Evolutionary conservation across 2,797 vertebrate genomes (phyloP).

Genomic region (Echiichthys vipera): DNA sequence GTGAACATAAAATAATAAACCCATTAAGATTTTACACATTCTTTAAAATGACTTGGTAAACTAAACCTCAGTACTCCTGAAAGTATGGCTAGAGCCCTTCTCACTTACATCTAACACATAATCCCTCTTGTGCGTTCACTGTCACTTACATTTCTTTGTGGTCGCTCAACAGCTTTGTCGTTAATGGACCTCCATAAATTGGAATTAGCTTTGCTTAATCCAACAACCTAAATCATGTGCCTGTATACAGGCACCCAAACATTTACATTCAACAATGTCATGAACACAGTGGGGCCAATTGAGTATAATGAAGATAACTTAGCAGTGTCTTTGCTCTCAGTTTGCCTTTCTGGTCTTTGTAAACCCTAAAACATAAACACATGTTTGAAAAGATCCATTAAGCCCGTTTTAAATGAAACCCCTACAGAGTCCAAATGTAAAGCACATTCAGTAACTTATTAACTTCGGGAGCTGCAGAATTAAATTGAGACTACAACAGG

Average conservation of each 20-base stretch:
- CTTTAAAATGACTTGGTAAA: not conserved
- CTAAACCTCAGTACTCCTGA: not conserved
- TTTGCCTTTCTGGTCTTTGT: slow-evolving; percentile 10
- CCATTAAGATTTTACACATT: not conserved
- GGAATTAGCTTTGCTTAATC: not conserved
- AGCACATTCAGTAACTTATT: slow-evolving; percentile 49
- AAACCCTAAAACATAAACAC: slow-evolving; percentile 36
- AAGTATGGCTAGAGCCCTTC: not conserved
- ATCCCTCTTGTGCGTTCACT: not conserved
- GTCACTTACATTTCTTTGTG: not conserved
- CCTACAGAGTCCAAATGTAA: slow-evolving; percentile 31
- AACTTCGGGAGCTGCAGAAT: slow-evolving; percentile 22
- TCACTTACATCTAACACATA: not conserved
- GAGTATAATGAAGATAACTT: slow-evolving; percentile 2
- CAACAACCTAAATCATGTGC: not conserved
- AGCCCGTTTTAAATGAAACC: slow-evolving; percentile 10
- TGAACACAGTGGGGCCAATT: not conserved
- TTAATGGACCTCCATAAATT: slow-evolving; percentile 9
- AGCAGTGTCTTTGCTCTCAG: slow-evolving; percentile 10
- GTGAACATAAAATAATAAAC: too few species aligned
- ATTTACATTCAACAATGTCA: slow-evolving; percentile 45
- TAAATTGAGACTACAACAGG: slow-evolving; percentile 40
- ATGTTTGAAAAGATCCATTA: slow-evolving; percentile 37
- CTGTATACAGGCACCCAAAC: slow-evolving; percentile 12
- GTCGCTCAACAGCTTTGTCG: not conserved